Evolutionary conservation across 2,797 vertebrate genomes (phyloP).

Genomic region (Syndactyla subalaris): DNA sequence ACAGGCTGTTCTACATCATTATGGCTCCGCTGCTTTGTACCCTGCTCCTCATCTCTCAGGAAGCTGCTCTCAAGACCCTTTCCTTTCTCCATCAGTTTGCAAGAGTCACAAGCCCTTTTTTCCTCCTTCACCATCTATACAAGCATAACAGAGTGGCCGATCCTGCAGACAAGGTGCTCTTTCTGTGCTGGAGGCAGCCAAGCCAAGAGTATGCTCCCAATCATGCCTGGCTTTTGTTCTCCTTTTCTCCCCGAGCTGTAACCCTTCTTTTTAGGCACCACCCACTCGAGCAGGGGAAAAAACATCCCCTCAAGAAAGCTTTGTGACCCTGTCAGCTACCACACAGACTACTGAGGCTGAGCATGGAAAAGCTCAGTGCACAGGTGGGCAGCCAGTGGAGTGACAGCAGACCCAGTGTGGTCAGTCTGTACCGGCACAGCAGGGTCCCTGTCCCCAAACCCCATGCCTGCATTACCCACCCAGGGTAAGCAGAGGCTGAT

Average conservation of each 20-base stretch:
- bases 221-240: not conserved
- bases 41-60: not conserved
- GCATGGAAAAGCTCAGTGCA: not conserved
- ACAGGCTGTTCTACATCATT: not conserved
- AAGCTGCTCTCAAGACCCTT: not conserved
- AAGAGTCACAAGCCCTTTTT: not conserved
- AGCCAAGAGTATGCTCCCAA: not conserved
- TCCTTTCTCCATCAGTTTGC: not conserved
- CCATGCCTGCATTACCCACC: not conserved
- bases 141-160: not conserved
- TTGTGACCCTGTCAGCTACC: not conserved
- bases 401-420: not conserved
- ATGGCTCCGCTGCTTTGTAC: not conserved
- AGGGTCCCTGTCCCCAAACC: not conserved
- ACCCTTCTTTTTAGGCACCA: not conserved
- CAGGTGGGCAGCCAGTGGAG: not conserved
- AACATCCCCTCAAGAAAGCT: not conserved
- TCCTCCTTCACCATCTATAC: not conserved
- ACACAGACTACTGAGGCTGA: not conserved
- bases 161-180: not conserved
- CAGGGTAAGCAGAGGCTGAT: not conserved
- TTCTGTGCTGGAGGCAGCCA: not conserved
- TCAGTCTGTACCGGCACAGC: not conserved
- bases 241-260: not conserved
- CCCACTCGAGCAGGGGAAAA: fast-evolving